Evolutionary conservation across 2,113 vertebrate genomes (phyloP), one percentile per base, ranked within the genome.

Genomic region (Spilogale gracilis): DNA sequence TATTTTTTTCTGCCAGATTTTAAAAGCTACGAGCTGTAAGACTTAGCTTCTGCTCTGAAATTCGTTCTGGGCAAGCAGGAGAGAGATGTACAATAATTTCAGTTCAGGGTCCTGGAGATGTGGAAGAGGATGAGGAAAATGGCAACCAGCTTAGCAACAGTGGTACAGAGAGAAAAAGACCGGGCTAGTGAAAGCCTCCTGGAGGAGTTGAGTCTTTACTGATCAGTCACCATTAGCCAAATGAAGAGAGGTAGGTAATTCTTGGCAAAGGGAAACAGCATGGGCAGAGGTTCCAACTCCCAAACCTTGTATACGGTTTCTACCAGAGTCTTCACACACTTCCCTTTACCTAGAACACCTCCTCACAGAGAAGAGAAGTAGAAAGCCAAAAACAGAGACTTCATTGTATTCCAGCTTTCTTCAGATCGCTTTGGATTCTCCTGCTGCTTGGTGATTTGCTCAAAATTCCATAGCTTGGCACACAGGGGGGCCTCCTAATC

Each of bases 161-260:
- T 18, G 5, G 1, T 7, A 2, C 11, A 8, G 1, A n/a, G 6
- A 32, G 18, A 63, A 16, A 27, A 5, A 5, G 60, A 18, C 9
- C 23, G 6, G 3, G 27, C n/a, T 9, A 45, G 18, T 43, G 8
- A 38, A 52, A 16, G 6, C 27, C n/a, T 80, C 25, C 21, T 52
- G 5, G 17, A 30, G 20, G n/a, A 71, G 16, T 16, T 13, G 87
- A 45, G 23, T n/a, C 38, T 73, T 76, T 32, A 25, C 5, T 6
- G 9, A 11, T 58, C 63, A 30, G 14, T 16, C 25, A 6, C 21
- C 12, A 25, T 48, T 20, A 30, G 16, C 23, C 17, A 30, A 9
- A 3, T 43, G 32, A 43, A 8, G 45, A 7, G 4, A 67, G 43
- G 30, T 60, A 63, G 27, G 43, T n/a, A 18, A 14, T 61, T 74